Evolutionary conservation across 2,888 invertebrate genomes (phyloP), one percentile per base, ranked within the genome.

Genomic region (Cryptosula pallasiana): DNA sequence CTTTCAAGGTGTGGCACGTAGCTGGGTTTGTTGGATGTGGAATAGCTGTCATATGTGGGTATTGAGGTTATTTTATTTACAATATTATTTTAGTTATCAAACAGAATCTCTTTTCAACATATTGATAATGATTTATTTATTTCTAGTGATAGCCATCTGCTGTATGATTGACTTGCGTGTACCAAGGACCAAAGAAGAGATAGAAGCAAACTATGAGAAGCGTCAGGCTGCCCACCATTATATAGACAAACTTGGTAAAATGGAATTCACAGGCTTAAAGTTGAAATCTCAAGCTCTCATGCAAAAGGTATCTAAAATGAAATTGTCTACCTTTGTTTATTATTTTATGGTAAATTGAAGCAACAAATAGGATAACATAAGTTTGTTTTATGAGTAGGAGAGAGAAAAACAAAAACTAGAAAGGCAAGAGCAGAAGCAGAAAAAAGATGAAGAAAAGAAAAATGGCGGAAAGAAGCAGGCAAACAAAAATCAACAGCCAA

Each of bases 1-100:
- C 63, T 5, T 70, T 70, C 70, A 70, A 70, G 29, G 36, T 70
- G 27, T 70, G 70, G 70, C 70, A 70, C 29, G 29, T 70, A 25
- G 55, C 55, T 36, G 36, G 36, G 9, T 54, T 70, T 23, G 45
- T 54, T 2, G 35, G 35, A 9, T 36, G 36, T 70, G 70, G 70
- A 5, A 36, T 70, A 13, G n/a, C 27, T 36, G 32, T 32, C 23
- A 70, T 70, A 23, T 25, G 70, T 70, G 36, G 9, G 70, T 70
- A 57, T 13, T 45, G 16, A 45, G 45, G 45, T 20, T 45, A 9
- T 45, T 13, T 20, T 20, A 45, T n/a, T n/a, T n/a, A n/a, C n/a
- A n/a, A n/a, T n/a, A n/a, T n/a, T n/a, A n/a, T n/a, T n/a, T n/a
- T n/a, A n/a, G n/a, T n/a, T n/a, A n/a, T n/a, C n/a, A n/a, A n/a